Evolutionary conservation across 2,888 invertebrate species (phyloP).

Genomic region (Lydus trimaculatus): DNA sequence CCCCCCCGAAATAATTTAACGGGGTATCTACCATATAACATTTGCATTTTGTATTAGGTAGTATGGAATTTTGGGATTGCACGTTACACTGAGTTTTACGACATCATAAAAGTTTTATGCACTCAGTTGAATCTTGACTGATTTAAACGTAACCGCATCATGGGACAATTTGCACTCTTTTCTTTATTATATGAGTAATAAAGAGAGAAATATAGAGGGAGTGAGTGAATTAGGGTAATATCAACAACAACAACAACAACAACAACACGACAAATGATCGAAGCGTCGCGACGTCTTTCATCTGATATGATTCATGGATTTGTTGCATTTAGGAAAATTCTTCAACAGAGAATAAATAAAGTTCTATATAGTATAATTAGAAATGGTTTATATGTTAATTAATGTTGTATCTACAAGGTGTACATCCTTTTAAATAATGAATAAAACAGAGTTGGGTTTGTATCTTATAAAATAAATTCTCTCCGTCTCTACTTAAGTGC

Average conservation of each 20-base stretch:
- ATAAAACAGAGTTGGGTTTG: not conserved
- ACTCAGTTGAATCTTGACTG: slow-evolving; percentile 30
- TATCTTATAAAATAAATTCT: not conserved
- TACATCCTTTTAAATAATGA: not conserved
- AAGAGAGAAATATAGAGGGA: not conserved
- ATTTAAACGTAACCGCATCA: slow-evolving; percentile 14
- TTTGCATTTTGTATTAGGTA: slow-evolving; percentile 12
- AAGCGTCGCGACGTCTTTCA: too few species aligned
- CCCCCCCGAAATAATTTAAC: not conserved
- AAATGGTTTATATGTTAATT: not conserved
- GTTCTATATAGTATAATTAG: too few species aligned
- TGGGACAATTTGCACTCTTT: not conserved
- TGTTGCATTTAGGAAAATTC: too few species aligned
- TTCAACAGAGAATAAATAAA: too few species aligned
- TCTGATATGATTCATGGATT: too few species aligned
- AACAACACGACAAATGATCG: too few species aligned
- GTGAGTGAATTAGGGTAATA: not conserved
- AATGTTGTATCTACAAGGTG: not conserved
- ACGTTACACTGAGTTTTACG: slow-evolving; percentile 35
- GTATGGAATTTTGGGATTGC: slow-evolving; percentile 37
- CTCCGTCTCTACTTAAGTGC: not conserved
- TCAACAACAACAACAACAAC: too few species aligned
- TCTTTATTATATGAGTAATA: not conserved
- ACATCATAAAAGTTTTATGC: slow-evolving; percentile 37
- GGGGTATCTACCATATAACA: too few species aligned